A percentile compares a stretch with the other conserved stretches of the same genome.
Conservation (phyloP, 2,888 invertebrate species). For the Dermolepida albohirtum region DNA sequence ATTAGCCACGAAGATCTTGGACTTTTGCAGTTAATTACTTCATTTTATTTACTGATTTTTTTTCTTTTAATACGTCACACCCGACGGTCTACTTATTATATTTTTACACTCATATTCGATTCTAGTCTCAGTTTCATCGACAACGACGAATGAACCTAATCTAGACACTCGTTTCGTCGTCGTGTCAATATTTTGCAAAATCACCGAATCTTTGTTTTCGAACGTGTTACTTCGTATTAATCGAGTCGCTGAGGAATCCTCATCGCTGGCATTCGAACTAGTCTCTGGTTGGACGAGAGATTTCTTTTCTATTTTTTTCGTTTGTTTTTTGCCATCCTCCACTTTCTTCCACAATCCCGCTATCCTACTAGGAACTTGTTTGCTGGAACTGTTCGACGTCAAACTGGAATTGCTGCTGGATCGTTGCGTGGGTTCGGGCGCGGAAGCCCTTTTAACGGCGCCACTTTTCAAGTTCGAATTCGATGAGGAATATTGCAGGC, state of each 20-base stretch:
- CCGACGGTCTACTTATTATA: slow-evolving; percentile 24
- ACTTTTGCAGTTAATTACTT: not conserved
- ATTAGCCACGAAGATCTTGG: not conserved
- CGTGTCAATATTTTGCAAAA: slow-evolving; percentile 54
- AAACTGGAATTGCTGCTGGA: slow-evolving; percentile 74
- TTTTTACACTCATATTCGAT: slow-evolving; percentile 30
- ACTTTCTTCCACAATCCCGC: slow-evolving; percentile 85
- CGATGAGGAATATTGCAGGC: slow-evolving; percentile 68
- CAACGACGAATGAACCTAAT: slow-evolving; percentile 68
- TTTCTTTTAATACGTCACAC: slow-evolving; percentile 36
- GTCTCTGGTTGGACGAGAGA: slow-evolving; percentile 58
- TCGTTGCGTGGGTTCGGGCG: slow-evolving; percentile 48
- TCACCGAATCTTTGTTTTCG: slow-evolving; percentile 65
- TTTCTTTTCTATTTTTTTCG: slow-evolving; percentile 64
- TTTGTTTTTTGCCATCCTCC: slow-evolving; percentile 73
- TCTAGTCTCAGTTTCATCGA: slow-evolving; percentile 51
- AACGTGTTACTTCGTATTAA: slow-evolving; percentile 75
- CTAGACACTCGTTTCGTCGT: slow-evolving; percentile 65
- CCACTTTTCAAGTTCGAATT: slow-evolving; percentile 70
- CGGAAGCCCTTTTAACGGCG: slow-evolving; percentile 48
- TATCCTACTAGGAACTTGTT: slow-evolving; percentile 82
- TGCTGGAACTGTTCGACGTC: slow-evolving; percentile 67
- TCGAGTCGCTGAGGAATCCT: slow-evolving; percentile 57
- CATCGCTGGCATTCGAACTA: slow-evolving; percentile 23
- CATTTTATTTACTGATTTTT: not conserved